Evolutionary conservation across 2,888 invertebrate genomes (phyloP), one percentile per base, ranked within the genome.

Genomic region (Trichogramma evanescens): DNA sequence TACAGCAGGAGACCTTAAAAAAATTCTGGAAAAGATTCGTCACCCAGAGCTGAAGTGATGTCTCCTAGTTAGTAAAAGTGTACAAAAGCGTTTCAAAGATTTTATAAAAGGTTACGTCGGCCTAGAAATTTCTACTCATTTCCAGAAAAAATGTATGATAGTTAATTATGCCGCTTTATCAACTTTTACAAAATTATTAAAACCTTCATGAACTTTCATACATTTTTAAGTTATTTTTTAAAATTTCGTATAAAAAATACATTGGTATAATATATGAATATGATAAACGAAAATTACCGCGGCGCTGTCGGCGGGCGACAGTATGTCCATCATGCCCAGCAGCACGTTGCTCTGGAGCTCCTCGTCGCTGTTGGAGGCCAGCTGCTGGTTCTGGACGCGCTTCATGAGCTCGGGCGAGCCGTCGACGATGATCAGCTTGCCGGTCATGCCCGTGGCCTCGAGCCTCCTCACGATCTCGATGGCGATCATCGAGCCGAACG

Each of bases 401-500:
- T 85, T 84, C 85, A 84, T 13, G 71, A 87, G 85, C 44, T 86
- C 83, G 0, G 91, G 92, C 0, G 89, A 83, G 9, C 95, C 94
- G 74, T 96, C 96, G 55, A 97, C 81, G 9, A 93, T 82, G 68
- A 89, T 80, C 2, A 91, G 69, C 48, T 82, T 80, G 4, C 90
- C 90, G n/a, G 72, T 79, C 58, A 81, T 80, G 66, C 89, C 89
- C 69, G 83, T 80, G 6, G 78, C 79, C 76, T 93, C 92, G 45
- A 96, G 79, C 69, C 84, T 81, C 6, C 84, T 79, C 3, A 87
- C 89, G 62, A 95, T 79, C 73, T 94, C 91, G 59, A 95, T 77
- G 0, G 89, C 88, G 38, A 94, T 81, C 39, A 89, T 77, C 0
- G 88, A 81, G 51, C 97, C 97, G 72, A 87, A 95, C 10, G 96